Evolutionary conservation across 2,797 vertebrate species (phyloP), one percentile per base, ranked within the genome.

Genomic region (Lithobates sylvaticus): DNA sequence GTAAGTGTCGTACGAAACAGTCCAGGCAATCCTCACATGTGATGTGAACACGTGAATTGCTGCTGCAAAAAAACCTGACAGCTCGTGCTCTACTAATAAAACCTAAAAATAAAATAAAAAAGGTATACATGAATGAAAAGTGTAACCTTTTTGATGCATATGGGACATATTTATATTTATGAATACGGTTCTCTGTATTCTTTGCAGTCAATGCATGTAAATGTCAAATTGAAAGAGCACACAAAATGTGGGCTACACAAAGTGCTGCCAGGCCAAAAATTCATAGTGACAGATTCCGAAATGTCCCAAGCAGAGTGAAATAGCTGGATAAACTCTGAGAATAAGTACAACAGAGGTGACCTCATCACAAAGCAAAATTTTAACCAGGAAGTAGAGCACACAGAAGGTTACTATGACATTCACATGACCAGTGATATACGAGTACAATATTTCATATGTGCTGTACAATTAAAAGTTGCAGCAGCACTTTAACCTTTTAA

Each of bases 211-310:
- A 47, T 29, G 73, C 21, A 27, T 76, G 29, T 34, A 58, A 29
- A n/a, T 74, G 44, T 18, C 39, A 42, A 26, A 10, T 10, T 23
- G 3, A 47, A 74, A 74, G 5, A n/a, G 39, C 39, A 23, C 26
- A 47, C 23, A n/a, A 47, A 74, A 47, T 21, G 23, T 23, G 26
- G 76, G 32, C 76, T 67, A 61, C 36, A 18, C 36, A 44, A 47
- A 74, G 54, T 74, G 50, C 54, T 29, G 10, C 42, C 70, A 73
- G 27, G 70, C 34, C 70, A 42, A 8, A 74, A 82, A 81, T 27
- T 23, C 69, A 26, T 12, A 65, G n/a, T 74, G 80, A 82, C 80
- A 65, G 54, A 21, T 44, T 71, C 18, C 64, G 32, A 44, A 82
- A 82, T 29, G 70, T 69, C 50, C 80, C 65, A 9, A 64, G 79